Evolutionary conservation across 2,113 vertebrate species (phyloP), one percentile per base, ranked within the genome.

Genomic region (Proterorhinus semilunaris): DNA sequence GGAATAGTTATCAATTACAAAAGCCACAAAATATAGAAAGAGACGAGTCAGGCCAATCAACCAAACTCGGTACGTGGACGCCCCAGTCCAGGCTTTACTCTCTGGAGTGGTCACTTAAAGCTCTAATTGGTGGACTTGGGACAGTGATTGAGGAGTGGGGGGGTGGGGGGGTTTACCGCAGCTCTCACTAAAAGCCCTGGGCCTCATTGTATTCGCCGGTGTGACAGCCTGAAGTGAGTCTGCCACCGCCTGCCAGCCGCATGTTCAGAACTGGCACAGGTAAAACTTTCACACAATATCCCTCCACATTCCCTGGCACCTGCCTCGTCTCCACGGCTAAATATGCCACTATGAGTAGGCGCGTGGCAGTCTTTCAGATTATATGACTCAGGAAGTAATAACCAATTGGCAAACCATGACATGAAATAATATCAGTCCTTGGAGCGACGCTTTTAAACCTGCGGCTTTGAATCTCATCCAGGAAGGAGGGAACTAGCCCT

Each of bases 301-400:
- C 77, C 65, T 53, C 67, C 49, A 73, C 68, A 73, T 65, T 45
- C 73, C 78, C 66, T 78, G 49, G 77, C 48, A 42, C 66, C 61
- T 21, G 57, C 84, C 77, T 68, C 75, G 76, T 84, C 73, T 83
- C 83, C 80, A 79, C 83, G 67, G 76, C 85, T 89, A 89, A 88
- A 89, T 84, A 76, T 84, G 71, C 72, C 74, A 50, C 75, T 49
- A 45, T 68, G 89, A 85, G 86, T 87, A 85, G 89, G 89, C 72
- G 80, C 81, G 10, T 87, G 88, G 87, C 86, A 82, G 64, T 15
- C 48, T 5, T 74, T 90, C 88, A 87, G 65, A 76, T 21, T 21
- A 21, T 74, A 74, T 90, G 89, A 91, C 85, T 91, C 88, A 86
- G 83, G 71, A 76, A 77, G 68, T 46, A 84, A 83, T 55, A 80